These are phyloP conservation scores for Poliocrania exsul DNA, from an alignment of 2,797 vertebrate genomes.

Conservation along the genomic window DNA sequence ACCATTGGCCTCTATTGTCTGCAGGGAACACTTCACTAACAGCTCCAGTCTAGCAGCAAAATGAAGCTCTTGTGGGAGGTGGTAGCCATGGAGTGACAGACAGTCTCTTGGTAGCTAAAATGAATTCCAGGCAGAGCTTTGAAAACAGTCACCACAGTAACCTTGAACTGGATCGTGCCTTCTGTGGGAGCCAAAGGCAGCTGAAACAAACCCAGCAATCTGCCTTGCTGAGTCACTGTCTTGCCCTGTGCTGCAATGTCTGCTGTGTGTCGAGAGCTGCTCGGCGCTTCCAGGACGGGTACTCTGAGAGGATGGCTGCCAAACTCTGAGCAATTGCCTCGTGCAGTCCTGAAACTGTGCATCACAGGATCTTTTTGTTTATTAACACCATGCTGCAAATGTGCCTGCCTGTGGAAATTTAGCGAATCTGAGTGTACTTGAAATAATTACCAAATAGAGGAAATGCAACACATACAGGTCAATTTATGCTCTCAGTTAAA, in stretches of 20 bases:
- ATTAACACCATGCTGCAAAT: conserved; percentile 61
- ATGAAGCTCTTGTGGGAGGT: conserved; percentile 43
- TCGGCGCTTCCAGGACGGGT: neutral
- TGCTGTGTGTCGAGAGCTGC: neutral
- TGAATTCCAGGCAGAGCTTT: conserved; percentile 49
- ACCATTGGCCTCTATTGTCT: conserved; percentile 22
- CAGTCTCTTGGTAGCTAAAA: conserved; percentile 50
- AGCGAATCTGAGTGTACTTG: conserved; percentile 24
- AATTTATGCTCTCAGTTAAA: conserved; percentile 68
- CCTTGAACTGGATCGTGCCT: conserved; percentile 30
- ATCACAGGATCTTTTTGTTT: conserved; percentile 55
- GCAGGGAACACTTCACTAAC: neutral
- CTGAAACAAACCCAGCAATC: neutral
- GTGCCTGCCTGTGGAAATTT: conserved; percentile 47
- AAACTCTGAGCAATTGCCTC: conserved; percentile 26
- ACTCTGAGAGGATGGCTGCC: neutral
- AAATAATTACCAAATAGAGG: conserved; percentile 64
- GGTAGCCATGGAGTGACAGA: conserved; percentile 51
- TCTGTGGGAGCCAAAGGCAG: neutral
- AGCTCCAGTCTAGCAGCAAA: conserved; percentile 38
- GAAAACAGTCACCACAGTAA: conserved; percentile 58
- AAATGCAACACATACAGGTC: conserved; percentile 68
- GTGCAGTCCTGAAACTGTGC: conserved; percentile 40
- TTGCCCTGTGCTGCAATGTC: neutral
- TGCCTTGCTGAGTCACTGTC: conserved; percentile 27